phyloP scores from a whole-genome alignment of 1,140 invertebrate species.

The Drosophila guanche region DNA sequence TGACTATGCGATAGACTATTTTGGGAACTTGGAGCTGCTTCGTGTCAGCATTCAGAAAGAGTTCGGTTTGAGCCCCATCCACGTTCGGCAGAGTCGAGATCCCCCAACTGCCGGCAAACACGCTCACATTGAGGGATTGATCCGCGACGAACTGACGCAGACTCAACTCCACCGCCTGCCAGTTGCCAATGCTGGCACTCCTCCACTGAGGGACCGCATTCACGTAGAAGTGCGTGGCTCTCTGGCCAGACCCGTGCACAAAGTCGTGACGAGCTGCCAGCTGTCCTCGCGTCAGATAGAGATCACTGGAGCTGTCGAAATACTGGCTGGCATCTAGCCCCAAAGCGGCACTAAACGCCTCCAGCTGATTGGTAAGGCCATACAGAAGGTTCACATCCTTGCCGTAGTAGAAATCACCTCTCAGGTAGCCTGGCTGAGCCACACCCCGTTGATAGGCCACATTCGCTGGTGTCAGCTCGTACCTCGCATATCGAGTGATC shows the following conservation, averaged over 20 bases:
- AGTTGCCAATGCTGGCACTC: conserved; percentile 87
- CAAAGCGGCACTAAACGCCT: conserved; percentile 35
- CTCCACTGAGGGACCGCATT: conserved; percentile 88
- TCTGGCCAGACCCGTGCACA: conserved; percentile 86
- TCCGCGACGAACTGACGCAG: conserved; percentile 79
- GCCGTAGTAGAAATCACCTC: conserved; percentile 58
- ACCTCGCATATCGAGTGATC: conserved; percentile 60
- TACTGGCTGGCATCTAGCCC: conserved; percentile 56
- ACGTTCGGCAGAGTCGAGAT: conserved; percentile 84
- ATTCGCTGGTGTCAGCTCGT: conserved; percentile 60
- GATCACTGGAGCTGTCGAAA: conserved; percentile 70
- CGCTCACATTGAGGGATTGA: conserved; percentile 80
- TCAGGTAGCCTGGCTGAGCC: conserved; percentile 65
- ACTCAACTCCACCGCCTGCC: conserved; percentile 84
- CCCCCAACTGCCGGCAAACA: conserved; percentile 86
- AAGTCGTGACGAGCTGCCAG: conserved; percentile 87
- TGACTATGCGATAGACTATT: conserved; percentile 85
- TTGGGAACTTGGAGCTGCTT: conserved; percentile 84
- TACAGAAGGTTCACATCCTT: conserved; percentile 69
- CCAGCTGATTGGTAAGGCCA: conserved; percentile 47
- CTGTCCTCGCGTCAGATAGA: conserved; percentile 86
- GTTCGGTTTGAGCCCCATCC: conserved; percentile 70
- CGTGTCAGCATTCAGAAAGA: conserved; percentile 84
- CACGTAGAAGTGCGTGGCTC: conserved; percentile 87
- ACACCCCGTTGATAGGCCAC: conserved; percentile 62